These are phyloP conservation scores for Australoheros scitulus DNA, from an alignment of 2,113 vertebrate species.

Conservation along the genomic window DNA sequence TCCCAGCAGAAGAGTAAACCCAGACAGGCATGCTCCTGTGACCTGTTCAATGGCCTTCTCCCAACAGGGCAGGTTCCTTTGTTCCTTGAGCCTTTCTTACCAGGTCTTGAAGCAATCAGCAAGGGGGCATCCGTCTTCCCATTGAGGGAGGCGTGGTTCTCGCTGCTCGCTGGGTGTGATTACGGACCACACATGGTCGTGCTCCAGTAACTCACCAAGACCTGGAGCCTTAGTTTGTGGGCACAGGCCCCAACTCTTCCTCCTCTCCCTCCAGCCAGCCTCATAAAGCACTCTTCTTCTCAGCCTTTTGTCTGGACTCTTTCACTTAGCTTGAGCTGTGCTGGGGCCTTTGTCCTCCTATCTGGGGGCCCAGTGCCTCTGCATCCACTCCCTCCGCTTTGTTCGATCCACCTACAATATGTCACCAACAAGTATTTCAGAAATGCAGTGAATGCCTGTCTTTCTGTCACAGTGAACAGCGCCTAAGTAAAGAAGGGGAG, in stretches of 20 bases:
- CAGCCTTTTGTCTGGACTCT: conserved; percentile 72
- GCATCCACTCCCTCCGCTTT: conserved; percentile 68
- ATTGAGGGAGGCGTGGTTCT: conserved; percentile 63
- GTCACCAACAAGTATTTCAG: conserved; percentile 73
- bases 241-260: conserved; percentile 42
- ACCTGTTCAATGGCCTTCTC: conserved; percentile 54
- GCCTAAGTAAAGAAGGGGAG: conserved; percentile 56
- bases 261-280: conserved; percentile 42
- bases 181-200: conserved; percentile 82
- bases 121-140: conserved; percentile 67
- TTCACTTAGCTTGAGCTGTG: conserved; percentile 61
- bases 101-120: conserved; percentile 58
- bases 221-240: conserved; percentile 43
- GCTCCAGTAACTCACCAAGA: conserved; percentile 62
- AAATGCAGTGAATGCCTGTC: conserved; percentile 67
- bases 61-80: conserved; percentile 52
- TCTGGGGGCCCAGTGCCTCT: conserved; percentile 49
- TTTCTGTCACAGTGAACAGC: conserved; percentile 60
- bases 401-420: conserved; percentile 71
- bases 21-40: conserved; percentile 45
- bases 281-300: conserved; percentile 57
- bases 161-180: conserved; percentile 62
- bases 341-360: conserved; percentile 70
- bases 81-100: conserved; percentile 66
- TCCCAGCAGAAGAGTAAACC: conserved; percentile 50